Percentiles rank a stretch among this genome's conserved stretches.
Evolutionary conservation across 2,888 invertebrate species (phyloP).

Genomic region (Agrochola circellaris): DNA sequence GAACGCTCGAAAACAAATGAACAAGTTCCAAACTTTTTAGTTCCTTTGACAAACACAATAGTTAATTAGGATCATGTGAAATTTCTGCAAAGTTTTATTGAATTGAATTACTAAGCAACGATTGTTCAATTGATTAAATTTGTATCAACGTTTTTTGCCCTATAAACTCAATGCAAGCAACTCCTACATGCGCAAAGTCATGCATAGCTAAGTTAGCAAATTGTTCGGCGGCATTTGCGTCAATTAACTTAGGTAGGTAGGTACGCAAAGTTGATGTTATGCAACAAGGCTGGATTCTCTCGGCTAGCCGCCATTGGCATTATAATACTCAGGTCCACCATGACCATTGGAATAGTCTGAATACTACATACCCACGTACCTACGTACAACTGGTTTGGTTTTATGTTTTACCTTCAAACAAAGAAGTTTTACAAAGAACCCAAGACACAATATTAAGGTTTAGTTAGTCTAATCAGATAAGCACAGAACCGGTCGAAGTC

Average conservation of each 20-base stretch:
- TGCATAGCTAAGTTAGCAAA: constrained; percentile 25
- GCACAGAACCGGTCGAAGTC: not conserved
- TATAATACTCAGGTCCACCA: constrained; percentile 24
- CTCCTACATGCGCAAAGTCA: constrained; percentile 4
- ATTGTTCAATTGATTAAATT: constrained; percentile 21
- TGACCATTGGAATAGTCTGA: constrained; percentile 18
- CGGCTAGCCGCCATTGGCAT: constrained; percentile 9
- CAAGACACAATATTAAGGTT: not conserved
- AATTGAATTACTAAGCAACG: constrained; percentile 33
- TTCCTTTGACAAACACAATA: constrained; percentile 36
- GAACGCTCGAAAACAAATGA: constrained; percentile 10
- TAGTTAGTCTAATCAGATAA: not conserved
- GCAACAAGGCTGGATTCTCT: constrained; percentile 23
- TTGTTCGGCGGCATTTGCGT: constrained; percentile 18
- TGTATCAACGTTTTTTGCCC: constrained; percentile 17
- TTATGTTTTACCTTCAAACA: not conserved
- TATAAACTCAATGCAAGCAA: constrained; percentile 4
- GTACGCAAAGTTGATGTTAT: constrained; percentile 31
- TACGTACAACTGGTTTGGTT: not conserved
- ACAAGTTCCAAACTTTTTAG: constrained; percentile 26
- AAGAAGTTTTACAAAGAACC: no score
- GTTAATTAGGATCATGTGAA: constrained; percentile 32
- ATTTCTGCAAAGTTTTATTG: constrained; percentile 40
- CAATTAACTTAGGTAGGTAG: constrained; percentile 5
- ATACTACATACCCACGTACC: constrained; percentile 8